Evolutionary conservation across 2,113 vertebrate genomes (phyloP), one percentile per base, ranked within the genome.

Genomic region (Callorhinus ursinus): DNA sequence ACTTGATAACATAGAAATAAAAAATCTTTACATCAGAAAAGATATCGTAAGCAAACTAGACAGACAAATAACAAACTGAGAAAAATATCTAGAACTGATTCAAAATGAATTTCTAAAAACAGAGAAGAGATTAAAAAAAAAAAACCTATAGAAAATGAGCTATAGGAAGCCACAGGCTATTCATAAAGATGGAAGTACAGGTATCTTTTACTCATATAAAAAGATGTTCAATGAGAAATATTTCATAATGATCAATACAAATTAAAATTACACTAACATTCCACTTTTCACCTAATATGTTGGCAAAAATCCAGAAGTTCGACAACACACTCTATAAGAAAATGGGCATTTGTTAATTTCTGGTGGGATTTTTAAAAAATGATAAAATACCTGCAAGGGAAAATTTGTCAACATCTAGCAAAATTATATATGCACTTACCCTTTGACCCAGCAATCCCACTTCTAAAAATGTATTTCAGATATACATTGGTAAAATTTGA

Each of bases 101-200:
- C 63, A 86, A 86, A 80, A 86, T 59, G 24, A 46, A 31, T 83
- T 94, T 90, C 92, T 84, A 93, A 71, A 97, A 89, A 36, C 33
- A 89, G 26, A 79, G 16, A 22, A 46, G 36, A 88, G 21, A 57
- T 21, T 16, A n/a, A 16, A 65, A 31, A 31, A 31, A 31, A 63
- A 12, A 81, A 74, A 57, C 49, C 42, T 77, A 42, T 16, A 93
- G 76, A 71, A 74, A 89, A 55, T 51, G 39, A 95, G 53, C 55
- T 53, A 85, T 67, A 79, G 46, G 53, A 93, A 74, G 46, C 13
- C 49, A 46, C 18, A 90, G 33, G 10, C 49, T 71, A 74, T 74
- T 90, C 33, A 93, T 74, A 72, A 90, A 83, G 26, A 80, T 76
- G 31, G 19, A 67, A 95, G 61, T n/a, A 77, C 15, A 80, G 15